A percentile compares a stretch with the other conserved stretches of the same genome.
These are phyloP conservation scores for Maconellicoccus hirsutus DNA, from an alignment of 1,140 invertebrate species.

Conservation along the genomic window DNA sequence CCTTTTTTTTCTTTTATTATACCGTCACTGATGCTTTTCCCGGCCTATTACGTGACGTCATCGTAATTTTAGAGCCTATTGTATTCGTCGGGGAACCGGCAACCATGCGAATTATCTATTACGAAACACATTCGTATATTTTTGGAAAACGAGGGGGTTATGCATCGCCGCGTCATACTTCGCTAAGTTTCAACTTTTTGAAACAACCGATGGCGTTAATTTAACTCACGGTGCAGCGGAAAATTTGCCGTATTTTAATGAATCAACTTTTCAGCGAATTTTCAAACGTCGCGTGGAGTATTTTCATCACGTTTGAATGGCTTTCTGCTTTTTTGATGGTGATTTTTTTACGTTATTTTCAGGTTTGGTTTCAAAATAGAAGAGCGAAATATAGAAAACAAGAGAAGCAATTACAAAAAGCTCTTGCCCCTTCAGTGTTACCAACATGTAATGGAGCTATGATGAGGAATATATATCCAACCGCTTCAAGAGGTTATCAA, in stretches of 20 bases:
- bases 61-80: conserved; percentile 18
- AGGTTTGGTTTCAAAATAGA: conserved; percentile 97
- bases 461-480: conserved; percentile 94
- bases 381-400: conserved; percentile 96
- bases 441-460: conserved; percentile 90
- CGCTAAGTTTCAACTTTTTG: too few species aligned
- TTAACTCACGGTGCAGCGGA: too few species aligned
- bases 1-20: conserved; percentile 15
- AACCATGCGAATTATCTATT: background rate
- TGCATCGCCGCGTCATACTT: too few species aligned
- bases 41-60: conserved; percentile 14
- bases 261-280: background rate
- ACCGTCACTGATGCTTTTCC: background rate
- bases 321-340: background rate
- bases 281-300: background rate
- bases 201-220: too few species aligned
- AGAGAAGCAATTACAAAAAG: conserved; percentile 95
- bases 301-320: too few species aligned
- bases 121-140: background rate
- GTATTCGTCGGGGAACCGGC: background rate
- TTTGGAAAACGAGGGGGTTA: background rate
- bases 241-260: background rate
- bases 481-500: conserved; percentile 72
- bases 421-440: conserved; percentile 74
- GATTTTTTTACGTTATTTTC: conserved; percentile 28